Percentiles rank a stretch among this genome's conserved stretches.
Evolutionary conservation across 2,888 invertebrate species (phyloP).

Genomic region (Scaptomyza polygonia): DNA sequence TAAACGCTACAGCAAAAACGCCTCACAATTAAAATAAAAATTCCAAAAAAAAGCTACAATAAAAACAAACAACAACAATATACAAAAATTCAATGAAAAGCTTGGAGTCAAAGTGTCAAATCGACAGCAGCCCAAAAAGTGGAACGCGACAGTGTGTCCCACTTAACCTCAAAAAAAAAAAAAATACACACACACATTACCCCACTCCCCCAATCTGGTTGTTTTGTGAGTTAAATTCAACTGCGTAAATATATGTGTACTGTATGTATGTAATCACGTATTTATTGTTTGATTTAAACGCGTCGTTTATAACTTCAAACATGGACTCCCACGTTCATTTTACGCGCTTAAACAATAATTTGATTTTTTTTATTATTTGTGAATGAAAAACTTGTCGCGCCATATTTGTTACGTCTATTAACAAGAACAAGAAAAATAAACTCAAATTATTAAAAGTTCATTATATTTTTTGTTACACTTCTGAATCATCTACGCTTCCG

Average conservation of each 20-base stretch:
- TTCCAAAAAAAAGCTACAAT: neutral
- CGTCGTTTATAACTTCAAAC: slow-evolving; percentile 34
- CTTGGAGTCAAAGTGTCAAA: slow-evolving; percentile 56
- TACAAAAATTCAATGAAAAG: slow-evolving; percentile 29
- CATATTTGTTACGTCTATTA: slow-evolving; percentile 45
- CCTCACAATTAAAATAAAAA: slow-evolving; percentile 22
- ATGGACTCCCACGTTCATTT: slow-evolving; percentile 61
- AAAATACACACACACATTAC: neutral
- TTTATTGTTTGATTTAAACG: slow-evolving; percentile 53
- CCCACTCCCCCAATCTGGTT: neutral
- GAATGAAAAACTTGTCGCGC: slow-evolving; percentile 72
- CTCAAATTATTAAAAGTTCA: slow-evolving; percentile 21
- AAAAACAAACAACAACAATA: slow-evolving; percentile 11
- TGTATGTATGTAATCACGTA: too few relatives aligned
- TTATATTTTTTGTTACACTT: slow-evolving; percentile 46
- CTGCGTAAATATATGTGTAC: slow-evolving; percentile 35
- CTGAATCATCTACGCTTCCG: slow-evolving; percentile 65
- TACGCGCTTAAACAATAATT: slow-evolving; percentile 28
- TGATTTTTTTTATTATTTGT: slow-evolving; percentile 47
- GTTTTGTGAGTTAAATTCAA: slow-evolving; percentile 20
- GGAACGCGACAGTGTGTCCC: slow-evolving; percentile 66
- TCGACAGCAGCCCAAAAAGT: slow-evolving; percentile 48
- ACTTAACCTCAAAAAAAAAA: slow-evolving; percentile 56
- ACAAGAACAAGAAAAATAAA: slow-evolving; percentile 11
- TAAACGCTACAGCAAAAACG: slow-evolving; percentile 35